A percentile compares a stretch with the other conserved stretches of the same genome.
Evolutionary conservation across 2,888 invertebrate species (phyloP).

Genomic region (Calameuta idolon): DNA sequence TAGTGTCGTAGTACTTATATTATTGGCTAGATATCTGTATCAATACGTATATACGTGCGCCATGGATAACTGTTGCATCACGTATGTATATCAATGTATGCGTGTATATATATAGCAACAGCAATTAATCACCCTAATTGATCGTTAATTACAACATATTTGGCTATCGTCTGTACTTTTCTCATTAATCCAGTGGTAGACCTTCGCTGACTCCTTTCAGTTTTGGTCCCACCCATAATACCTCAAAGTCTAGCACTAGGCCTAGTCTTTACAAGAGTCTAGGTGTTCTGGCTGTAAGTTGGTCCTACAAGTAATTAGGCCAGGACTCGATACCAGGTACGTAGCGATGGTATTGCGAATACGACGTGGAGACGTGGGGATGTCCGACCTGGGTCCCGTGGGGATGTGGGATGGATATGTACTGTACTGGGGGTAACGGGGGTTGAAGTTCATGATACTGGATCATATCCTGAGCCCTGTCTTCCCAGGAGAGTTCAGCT

Average conservation of each 20-base stretch:
- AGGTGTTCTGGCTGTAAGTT: neutral
- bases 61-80: neutral
- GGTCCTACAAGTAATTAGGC: conserved; percentile 36
- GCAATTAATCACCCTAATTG: conserved; percentile 36
- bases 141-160: conserved; percentile 45
- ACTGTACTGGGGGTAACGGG: conserved; percentile 58
- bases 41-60: neutral
- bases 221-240: neutral
- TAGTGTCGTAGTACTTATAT: neutral
- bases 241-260: neutral
- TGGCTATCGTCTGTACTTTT: conserved; percentile 39
- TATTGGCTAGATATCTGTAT: neutral
- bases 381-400: conserved; percentile 66
- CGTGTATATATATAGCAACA: conserved; percentile 10
- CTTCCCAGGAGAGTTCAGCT: conserved; percentile 53
- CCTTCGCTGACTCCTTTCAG: neutral
- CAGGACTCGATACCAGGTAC: conserved; percentile 57
- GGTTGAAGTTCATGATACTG: conserved; percentile 66
- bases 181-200: neutral
- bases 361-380: conserved; percentile 43
- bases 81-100: neutral
- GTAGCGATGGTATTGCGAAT: conserved; percentile 66
- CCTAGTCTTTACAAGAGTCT: neutral
- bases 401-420: conserved; percentile 49
- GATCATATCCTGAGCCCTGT: conserved; percentile 55